Evolutionary conservation across 2,113 vertebrate species (phyloP).

Genomic region (Sus scrofa): T2T-Sscrofa CM000814.6:140218001-140218500

Average conservation of each 20-base stretch:
- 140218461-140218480: neutral
- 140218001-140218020: neutral
- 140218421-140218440: neutral
- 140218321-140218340: neutral
- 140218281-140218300: slow-evolving; percentile 27
- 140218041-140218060: neutral
- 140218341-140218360: neutral
- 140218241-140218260: neutral
- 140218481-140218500: neutral
- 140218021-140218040: neutral
- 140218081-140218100: neutral
- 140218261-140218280: neutral
- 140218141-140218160: neutral
- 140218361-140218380: neutral
- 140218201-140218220: neutral
- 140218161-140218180: neutral
- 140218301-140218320: neutral
- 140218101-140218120: neutral
- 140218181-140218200: neutral
- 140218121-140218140: neutral
- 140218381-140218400: slow-evolving; percentile 17
- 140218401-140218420: slow-evolving; percentile 16
- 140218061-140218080: neutral
- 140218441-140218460: neutral
- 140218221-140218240: neutral